Base-by-base conservation (phyloP, 1,140 invertebrate genomes). In the Ditylenchus dipsaci region DNA sequence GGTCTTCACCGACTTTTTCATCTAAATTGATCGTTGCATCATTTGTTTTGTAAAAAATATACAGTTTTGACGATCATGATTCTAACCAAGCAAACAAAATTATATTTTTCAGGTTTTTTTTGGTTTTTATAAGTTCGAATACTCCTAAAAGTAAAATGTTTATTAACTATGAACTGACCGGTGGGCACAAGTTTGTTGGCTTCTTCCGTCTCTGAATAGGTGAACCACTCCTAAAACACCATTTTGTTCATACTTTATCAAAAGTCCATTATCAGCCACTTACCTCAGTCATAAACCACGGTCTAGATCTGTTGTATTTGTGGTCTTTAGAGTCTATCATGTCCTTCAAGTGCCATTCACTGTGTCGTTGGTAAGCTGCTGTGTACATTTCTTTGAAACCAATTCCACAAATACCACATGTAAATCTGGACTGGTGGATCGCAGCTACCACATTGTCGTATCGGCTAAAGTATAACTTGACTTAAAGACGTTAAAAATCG, bases 331-430 rank as follows among this genome's bases (percentile, higher is more conserved):
- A 63, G 47, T 27, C 43, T 43, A 33, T 49, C 49, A 7, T n/a
- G 17, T 69, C 47, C 33, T 76, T 69, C 26, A 80, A 63, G 49
- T 80, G 78, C 75, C 73, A 73, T 58, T 81, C 79, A 38, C 72
- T 63, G 62, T 80, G 78, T n/a, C 68, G 47, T 63, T 78, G 65
- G 59, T 76, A 82, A 33, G 68, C 65, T 15, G 63, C 69, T n/a
- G 64, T 60, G 26, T 72, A 66, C 27, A 65, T 29, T n/a, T 78
- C 70, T 33, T 75, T 42, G 63, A 80, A 67, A 13, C 64, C 53
- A 43, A 80, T 69, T 15, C 78, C 78, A 67, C 78, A 80, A 49
- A 76, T 53, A 29, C 64, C 69, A 47, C 78, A 80, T 1, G 57
- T 67, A 11, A 61, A n/a, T 56, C 76, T 58, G 45, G 62, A 61